Evolutionary conservation across 2,797 vertebrate genomes (phyloP).

Genomic region (Dromococcyx pavoninus): DNA sequence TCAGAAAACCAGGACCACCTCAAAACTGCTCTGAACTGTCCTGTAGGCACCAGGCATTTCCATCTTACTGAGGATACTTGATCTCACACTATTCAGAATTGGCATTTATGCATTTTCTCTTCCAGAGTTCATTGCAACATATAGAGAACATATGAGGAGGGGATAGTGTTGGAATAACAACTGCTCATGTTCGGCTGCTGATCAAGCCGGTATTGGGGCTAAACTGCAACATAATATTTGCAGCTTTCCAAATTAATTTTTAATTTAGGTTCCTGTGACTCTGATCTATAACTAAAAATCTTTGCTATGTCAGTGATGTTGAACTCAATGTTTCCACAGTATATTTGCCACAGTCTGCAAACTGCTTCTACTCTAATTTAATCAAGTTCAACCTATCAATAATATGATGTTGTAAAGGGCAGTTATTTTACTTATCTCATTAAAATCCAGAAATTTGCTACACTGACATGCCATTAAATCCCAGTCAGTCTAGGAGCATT

Average conservation of each 20-base stretch:
- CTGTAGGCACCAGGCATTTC: neutral
- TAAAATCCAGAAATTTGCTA: slow-evolving; percentile 30
- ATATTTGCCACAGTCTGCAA: neutral
- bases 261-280: neutral
- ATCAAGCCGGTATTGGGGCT: too few species aligned
- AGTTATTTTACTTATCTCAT: slow-evolving; percentile 16
- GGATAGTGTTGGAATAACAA: too few species aligned
- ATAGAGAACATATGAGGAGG: neutral
- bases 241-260: neutral
- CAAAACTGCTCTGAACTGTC: neutral
- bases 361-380: slow-evolving; percentile 34
- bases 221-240: neutral
- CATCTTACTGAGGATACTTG: neutral
- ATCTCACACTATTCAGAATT: neutral
- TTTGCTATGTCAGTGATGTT: neutral
- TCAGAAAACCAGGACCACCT: neutral
- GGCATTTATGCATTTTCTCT: slow-evolving; percentile 1
- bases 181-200: too few species aligned
- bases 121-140: neutral
- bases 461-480: neutral
- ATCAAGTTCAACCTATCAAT: neutral
- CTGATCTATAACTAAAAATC: neutral
- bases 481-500: neutral
- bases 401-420: neutral
- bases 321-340: neutral